Base-by-base conservation (phyloP, 2,888 invertebrate species). In the Zygogramma bicolorata region DNA sequence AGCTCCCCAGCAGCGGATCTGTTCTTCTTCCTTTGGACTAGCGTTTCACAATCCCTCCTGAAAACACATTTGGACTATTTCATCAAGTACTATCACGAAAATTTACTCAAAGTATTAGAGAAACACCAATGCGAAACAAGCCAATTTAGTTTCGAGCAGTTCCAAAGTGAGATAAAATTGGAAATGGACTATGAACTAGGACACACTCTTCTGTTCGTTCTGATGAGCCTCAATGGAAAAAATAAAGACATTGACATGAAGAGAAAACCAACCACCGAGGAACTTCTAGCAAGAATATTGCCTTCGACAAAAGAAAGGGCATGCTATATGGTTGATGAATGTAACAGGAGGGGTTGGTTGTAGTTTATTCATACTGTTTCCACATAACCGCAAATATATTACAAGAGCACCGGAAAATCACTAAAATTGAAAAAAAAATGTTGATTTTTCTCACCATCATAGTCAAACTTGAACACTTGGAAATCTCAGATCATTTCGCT, bases 11-110 rank as follows among this genome's bases (percentile, higher is more conserved):
- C 76, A 7, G 34, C 46, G 10, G 84, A 84, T 73, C 18, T 84
- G 1, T 60, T 81, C 7, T 82, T 83, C 60, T 82, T 83, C 58
- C 57, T 83, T 18, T 80, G 78, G 63, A 77, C 79, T 15, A 83
- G 83, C 74, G 76, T 80, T 13, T 67, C 75, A 25, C 66, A 63
- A 10, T 49, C 72, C 7, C 68, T 72, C 0, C 29, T 73, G 3
- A 46, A 25, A 34, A 7, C 65, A 0, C 20, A 74, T 25, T 38
- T 75, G 18, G 78, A 78, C 62, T 65, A 68, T 13, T 63, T 78
- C 8, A 38, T 78, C 15, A 67, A 66, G 57, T 72, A 46, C 31
- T 77, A 77, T 53, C 68, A 74, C 46, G 53, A 61, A 0, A 20
- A 65, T 29, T 71, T 76, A 13, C 62, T 70, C 2, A 10, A 46